Evolutionary conservation across 2,113 vertebrate species (phyloP), one percentile per base, ranked within the genome.

Genomic region (Lophotis ruficrista): DNA sequence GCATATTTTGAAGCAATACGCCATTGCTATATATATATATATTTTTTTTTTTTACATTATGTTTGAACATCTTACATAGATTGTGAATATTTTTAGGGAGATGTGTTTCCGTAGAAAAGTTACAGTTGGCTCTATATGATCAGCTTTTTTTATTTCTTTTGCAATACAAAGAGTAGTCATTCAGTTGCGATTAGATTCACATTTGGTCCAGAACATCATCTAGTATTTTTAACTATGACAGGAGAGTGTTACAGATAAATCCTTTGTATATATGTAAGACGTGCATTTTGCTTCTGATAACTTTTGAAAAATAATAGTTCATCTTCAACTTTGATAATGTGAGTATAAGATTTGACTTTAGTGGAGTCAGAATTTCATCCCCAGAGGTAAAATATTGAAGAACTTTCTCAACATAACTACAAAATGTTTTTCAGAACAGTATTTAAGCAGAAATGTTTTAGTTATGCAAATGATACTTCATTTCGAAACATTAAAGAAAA

Each of bases 381-480:
- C 69, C 47, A 71, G 66, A 86, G 60, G 31, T 83, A 88, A 90
- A 94, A 94, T 51, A 83, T 4, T 64, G 38, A 90, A 93, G 27
- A 90, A 86, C 43, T 43, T 86, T 91, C 43, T 83, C 68, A 90
- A 38, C 2, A 0, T 86, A 1, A 0, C 24, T 62, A 62, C 19
- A 89, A 93, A 90, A 70, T 81, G 16, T 81, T 86, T 91, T 87
- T 86, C 31, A 86, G 66, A 90, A 86, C 15, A 51, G 2, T 43
- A 75, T 93, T 88, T 96, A 75, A 64, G 14, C 47, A 77, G 45
- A 76, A 88, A 87, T 72, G 91, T 91, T 96, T 96, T 64, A 93
- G 58, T 56, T 92, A 87, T 79, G 89, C 75, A 95, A 90, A 95
- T 75, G 19, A 66, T 56, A 78, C 12, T 69, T 87, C 31, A 65